Percentiles rank a stretch among this genome's conserved stretches.
Conservation (phyloP, 2,113 vertebrate species). For the Choloepus hoffmanni region DNA sequence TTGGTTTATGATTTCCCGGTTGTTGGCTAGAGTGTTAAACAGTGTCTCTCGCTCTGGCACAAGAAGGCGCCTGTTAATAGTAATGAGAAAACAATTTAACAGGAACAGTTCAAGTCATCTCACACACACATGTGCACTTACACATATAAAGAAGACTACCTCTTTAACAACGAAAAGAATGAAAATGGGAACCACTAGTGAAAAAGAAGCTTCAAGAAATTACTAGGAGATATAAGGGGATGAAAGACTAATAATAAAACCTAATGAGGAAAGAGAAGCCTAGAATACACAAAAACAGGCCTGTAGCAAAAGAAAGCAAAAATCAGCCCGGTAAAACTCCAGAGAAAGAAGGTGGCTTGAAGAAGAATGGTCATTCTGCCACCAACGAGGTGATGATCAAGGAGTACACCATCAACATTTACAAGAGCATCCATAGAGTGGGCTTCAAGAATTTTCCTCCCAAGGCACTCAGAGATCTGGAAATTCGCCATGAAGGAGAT, state of each 20-base stretch:
- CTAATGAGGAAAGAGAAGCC: neutral
- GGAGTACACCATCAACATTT: too few species aligned
- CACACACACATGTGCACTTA: too few species aligned
- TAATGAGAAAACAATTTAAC: neutral
- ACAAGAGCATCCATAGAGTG: too few species aligned
- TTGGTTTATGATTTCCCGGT: conserved; percentile 96
- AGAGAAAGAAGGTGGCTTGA: too few species aligned
- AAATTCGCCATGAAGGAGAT: too few species aligned
- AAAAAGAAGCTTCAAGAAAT: neutral
- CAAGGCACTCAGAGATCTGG: too few species aligned
- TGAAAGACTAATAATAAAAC: fast-evolving
- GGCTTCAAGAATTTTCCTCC: too few species aligned
- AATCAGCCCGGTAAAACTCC: neutral
- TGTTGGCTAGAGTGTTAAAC: conserved; percentile 95
- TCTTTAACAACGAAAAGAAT: neutral
- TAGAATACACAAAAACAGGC: too few species aligned
- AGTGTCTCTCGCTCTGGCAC: conserved; percentile 95
- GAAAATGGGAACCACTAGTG: neutral
- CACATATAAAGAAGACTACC: neutral
- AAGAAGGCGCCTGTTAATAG: conserved; percentile 89
- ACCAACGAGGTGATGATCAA: too few species aligned
- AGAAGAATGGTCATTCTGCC: too few species aligned
- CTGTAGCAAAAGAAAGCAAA: neutral
- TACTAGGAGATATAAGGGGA: neutral
- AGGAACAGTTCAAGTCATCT: neutral